These are phyloP conservation scores for Amphiprion ocellaris DNA, from an alignment of 2,113 vertebrate genomes.

Conservation along the genomic window DNA sequence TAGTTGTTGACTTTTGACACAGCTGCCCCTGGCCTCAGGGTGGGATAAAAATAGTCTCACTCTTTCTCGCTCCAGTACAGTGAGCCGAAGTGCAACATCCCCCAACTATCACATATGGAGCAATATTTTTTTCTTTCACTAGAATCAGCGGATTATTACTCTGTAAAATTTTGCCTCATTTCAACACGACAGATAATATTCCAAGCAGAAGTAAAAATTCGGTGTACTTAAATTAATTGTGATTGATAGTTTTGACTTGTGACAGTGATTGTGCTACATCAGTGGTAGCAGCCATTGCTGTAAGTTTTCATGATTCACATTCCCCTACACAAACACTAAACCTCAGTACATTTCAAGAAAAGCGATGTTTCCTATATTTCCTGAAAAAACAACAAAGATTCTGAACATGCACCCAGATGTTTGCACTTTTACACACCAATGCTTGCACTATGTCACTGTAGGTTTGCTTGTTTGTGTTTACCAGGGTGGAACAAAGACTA, in stretches of 20 bases:
- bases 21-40: slow-evolving; percentile 79
- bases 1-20: slow-evolving; percentile 82
- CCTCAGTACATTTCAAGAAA: neutral
- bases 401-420: too few species aligned
- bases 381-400: too few species aligned
- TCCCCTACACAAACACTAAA: neutral
- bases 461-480: too few species aligned
- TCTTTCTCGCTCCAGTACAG: slow-evolving; percentile 63
- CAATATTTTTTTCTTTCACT: neutral
- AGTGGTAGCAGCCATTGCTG: neutral
- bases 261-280: neutral
- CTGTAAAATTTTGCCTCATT: neutral
- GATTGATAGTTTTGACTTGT: neutral
- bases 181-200: neutral
- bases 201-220: neutral
- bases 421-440: too few species aligned
- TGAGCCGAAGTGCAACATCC: slow-evolving; percentile 49
- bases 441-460: too few species aligned
- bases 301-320: too few species aligned
- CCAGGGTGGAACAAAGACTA: slow-evolving; percentile 14
- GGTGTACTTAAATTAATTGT: neutral
- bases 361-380: neutral
- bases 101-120: slow-evolving; percentile 39
- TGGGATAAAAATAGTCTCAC: slow-evolving; percentile 79
- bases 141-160: neutral